Conservation (phyloP, 37 sponge, comb jelly and placozoan genomes). For the Oopsacas minuta region DNA sequence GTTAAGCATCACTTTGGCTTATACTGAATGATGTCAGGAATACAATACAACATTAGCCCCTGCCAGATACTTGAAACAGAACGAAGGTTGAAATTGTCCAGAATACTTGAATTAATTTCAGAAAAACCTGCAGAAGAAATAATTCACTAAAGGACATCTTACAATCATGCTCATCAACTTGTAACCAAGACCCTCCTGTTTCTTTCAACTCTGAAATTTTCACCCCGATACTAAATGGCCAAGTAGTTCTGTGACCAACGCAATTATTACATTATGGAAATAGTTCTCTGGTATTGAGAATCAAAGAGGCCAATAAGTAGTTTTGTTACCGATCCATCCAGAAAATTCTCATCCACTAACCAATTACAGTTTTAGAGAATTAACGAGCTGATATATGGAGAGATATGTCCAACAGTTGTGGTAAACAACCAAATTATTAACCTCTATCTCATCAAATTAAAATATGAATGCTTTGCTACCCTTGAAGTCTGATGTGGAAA, state of each 20-base stretch:
- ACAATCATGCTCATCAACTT: slow-evolving; percentile 10
- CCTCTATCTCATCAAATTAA: not conserved
- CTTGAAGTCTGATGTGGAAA: not conserved
- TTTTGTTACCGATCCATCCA: not conserved
- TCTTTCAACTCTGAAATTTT: not conserved
- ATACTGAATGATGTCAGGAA: not conserved
- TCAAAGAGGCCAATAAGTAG: not conserved
- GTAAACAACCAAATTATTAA: not conserved
- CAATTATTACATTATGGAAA: not conserved
- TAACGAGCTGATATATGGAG: not conserved
- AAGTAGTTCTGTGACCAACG: not conserved
- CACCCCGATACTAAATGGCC: not conserved
- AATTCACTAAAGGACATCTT: not conserved
- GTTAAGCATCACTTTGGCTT: not conserved
- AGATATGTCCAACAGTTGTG: not conserved
- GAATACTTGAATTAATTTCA: not conserved
- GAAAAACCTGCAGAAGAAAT: not conserved
- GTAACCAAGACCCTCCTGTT: not conserved
- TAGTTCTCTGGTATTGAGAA: not conserved
- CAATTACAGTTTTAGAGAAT: not conserved
- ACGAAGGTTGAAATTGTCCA: not conserved
- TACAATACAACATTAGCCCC: not conserved
- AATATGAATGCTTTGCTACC: not conserved
- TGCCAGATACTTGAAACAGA: not conserved
- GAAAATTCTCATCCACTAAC: not conserved